Conservation (phyloP, 2,797 vertebrate species). For the Tokudaia tokunoshimensis region DNA sequence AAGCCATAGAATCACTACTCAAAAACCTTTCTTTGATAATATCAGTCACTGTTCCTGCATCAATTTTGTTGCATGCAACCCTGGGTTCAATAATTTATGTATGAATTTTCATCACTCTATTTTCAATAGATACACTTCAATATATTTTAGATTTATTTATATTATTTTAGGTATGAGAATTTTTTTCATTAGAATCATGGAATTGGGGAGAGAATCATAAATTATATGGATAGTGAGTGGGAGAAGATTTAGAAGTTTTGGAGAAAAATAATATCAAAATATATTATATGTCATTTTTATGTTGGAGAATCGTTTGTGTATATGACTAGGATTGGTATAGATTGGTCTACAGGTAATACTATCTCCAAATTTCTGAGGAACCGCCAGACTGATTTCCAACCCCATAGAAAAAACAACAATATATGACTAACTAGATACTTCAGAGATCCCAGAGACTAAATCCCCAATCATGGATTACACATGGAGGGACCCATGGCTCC, state of each 20-base stretch:
- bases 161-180: background rate
- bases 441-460: no score
- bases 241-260: background rate
- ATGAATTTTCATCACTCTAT: background rate
- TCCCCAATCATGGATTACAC: no score
- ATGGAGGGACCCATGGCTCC: no score
- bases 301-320: no score
- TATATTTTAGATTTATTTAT: background rate
- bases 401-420: no score
- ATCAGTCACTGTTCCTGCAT: background rate
- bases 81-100: background rate
- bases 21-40: background rate
- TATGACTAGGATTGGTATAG: no score
- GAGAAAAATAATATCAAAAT: background rate
- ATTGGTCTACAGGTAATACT: no score
- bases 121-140: background rate
- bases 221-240: background rate
- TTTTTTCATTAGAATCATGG: background rate
- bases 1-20: background rate
- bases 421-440: no score
- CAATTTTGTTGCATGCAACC: background rate
- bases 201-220: background rate
- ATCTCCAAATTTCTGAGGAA: no score
- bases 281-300: background rate
- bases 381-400: no score